Evolutionary conservation across 2,888 invertebrate species (phyloP), one percentile per base, ranked within the genome.

Genomic region (Hypolimnas misippus): DNA sequence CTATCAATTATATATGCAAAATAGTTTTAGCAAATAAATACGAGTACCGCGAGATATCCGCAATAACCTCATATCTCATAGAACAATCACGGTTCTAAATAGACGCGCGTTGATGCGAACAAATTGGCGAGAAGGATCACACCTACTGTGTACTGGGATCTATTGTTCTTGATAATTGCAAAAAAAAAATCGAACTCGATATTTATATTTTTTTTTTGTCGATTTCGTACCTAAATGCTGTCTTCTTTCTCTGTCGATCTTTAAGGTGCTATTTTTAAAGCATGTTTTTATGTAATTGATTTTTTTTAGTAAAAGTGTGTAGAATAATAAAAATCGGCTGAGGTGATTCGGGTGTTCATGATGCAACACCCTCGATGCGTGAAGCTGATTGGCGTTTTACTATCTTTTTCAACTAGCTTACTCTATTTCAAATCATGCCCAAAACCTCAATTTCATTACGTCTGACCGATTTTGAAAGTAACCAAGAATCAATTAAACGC

Each of bases 71-170:
- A 71, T 76, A 72, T 84, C 80, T 77, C 82, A 82, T 82, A 80
- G 77, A 82, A 86, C 85, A 84, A 87, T 78, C 73, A 74, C 66
- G 64, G 70, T 62, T 65, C 82, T 84, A 83, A 86, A 89, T 84
- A 83, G 84, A 83, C 72, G 71, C 78, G 89, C 87, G 88, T 84
- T 80, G 84, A 87, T 84, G 83, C 89, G 83, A 79, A 82, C 84
- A 84, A 89, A 89, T 89, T 89, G 88, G 84, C 78, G 81, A 77
- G 75, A 76, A 72, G 80, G 84, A 81, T 82, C 79, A 76, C 85
- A 87, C 84, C 86, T 86, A 81, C 57, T 53, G 49, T 40, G 14
- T 78, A 83, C 68, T 14, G 38, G 55, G 77, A 72, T 1, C 12
- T 1, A 55, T 8, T 1, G 0, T 49, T 69, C 65, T 85, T 87